Conservation (phyloP, 2,888 invertebrate species). For the Acleris cristana region DNA sequence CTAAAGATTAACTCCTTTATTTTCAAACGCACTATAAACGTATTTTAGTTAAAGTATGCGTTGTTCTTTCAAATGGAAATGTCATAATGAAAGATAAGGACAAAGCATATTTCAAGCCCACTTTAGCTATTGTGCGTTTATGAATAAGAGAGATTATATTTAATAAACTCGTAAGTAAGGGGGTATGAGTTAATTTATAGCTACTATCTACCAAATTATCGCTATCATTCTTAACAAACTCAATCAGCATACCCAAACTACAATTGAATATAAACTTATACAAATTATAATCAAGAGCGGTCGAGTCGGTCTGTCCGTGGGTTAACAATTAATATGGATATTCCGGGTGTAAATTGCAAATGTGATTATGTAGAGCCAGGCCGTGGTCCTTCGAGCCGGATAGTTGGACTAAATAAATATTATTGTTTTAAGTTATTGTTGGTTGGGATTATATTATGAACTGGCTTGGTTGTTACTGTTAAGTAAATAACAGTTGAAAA, state of each 20-base stretch:
- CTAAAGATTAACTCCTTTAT: too few relatives aligned
- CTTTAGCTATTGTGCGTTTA: too few relatives aligned
- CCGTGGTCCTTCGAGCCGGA: conserved; percentile 47
- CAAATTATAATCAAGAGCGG: conserved; percentile 35
- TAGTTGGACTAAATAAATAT: conserved; percentile 43
- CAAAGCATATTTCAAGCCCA: too few relatives aligned
- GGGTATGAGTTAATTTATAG: too few relatives aligned
- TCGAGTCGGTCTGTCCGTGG: conserved; percentile 28
- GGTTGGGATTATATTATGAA: conserved; percentile 27
- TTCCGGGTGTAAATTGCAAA: conserved; percentile 45
- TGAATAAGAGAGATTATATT: too few relatives aligned
- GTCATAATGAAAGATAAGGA: too few relatives aligned
- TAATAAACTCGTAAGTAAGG: too few relatives aligned
- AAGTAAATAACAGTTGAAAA: neutral
- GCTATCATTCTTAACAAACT: neutral
- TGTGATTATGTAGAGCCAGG: conserved; percentile 43
- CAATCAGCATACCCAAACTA: conserved; percentile 12
- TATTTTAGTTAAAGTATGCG: too few relatives aligned
- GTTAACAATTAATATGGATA: conserved; percentile 43
- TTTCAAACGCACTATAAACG: too few relatives aligned
- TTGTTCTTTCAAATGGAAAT: too few relatives aligned
- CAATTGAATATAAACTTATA: conserved; percentile 19
- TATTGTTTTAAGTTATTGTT: conserved; percentile 24
- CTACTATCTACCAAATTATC: too few relatives aligned
- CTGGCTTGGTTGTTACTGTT: neutral